Evolutionary conservation across 2,797 vertebrate genomes (phyloP).

Genomic region (Gymnoscopelus braueri): DNA sequence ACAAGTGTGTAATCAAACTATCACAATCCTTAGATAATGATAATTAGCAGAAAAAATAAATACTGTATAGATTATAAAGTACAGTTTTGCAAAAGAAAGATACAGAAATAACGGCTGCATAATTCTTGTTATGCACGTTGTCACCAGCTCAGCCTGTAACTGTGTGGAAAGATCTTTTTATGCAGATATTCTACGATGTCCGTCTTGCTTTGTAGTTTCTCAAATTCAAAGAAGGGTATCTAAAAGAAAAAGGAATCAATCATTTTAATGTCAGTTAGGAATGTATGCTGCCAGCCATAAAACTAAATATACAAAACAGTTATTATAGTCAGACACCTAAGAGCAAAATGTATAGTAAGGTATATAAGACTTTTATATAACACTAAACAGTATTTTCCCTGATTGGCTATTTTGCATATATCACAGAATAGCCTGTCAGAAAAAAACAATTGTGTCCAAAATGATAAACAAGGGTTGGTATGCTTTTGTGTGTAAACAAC

Average conservation of each 20-base stretch:
- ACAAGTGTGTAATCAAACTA: constrained; percentile 23
- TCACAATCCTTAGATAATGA: neutral
- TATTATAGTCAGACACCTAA: no score
- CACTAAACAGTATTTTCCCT: no score
- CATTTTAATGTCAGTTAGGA: neutral
- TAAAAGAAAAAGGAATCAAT: constrained; percentile 47
- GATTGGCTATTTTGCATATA: no score
- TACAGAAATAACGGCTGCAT: neutral
- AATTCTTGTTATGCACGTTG: fast-evolving
- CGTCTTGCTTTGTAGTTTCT: constrained; percentile 69
- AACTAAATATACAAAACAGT: neutral
- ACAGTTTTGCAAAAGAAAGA: neutral
- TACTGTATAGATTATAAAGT: constrained; percentile 13
- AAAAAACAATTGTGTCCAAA: no score
- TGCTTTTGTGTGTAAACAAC: no score
- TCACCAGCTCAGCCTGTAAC: constrained; percentile 81
- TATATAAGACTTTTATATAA: no score
- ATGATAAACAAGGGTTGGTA: no score
- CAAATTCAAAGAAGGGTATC: constrained; percentile 91
- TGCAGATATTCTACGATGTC: constrained; percentile 88
- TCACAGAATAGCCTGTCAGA: no score
- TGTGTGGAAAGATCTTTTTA: constrained; percentile 88
- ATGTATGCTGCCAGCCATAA: neutral
- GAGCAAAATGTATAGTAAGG: no score
- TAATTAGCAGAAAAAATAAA: constrained; percentile 46